Conservation (phyloP, 2,888 invertebrate genomes). For the Blomia tropicalis region DNA sequence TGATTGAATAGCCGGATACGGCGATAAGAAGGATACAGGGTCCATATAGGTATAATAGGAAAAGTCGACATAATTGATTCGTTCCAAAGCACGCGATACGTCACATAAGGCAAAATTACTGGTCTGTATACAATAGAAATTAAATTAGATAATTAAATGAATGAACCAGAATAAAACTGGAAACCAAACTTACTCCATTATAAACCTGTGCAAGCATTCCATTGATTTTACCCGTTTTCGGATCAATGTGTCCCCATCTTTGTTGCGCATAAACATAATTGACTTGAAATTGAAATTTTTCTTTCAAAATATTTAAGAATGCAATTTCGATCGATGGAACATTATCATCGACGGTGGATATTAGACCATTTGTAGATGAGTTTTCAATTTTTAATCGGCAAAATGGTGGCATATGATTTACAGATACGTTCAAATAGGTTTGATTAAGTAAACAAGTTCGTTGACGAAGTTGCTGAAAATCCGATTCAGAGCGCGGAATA, state of each 20-base stretch:
- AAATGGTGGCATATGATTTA: not conserved
- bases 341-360: not conserved
- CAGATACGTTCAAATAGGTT: not conserved
- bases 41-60: not conserved
- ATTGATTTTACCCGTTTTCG: not conserved
- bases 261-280: constrained; percentile 5
- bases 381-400: not conserved
- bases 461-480: not conserved
- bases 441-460: not conserved
- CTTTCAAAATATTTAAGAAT: not conserved
- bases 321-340: not conserved
- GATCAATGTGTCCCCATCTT: not conserved
- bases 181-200: not conserved
- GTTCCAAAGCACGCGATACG: not conserved
- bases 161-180: too few relatives aligned
- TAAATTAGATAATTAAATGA: not conserved
- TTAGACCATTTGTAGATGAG: not conserved
- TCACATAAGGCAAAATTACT: not conserved
- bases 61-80: not conserved
- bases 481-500: not conserved
- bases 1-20: not conserved
- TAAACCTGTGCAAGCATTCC: not conserved
- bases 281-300: not conserved
- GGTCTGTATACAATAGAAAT: not conserved
- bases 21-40: not conserved